phyloP scores from a whole-genome alignment of 2,113 vertebrate genomes.

The Tetrao urogallus region DNA sequence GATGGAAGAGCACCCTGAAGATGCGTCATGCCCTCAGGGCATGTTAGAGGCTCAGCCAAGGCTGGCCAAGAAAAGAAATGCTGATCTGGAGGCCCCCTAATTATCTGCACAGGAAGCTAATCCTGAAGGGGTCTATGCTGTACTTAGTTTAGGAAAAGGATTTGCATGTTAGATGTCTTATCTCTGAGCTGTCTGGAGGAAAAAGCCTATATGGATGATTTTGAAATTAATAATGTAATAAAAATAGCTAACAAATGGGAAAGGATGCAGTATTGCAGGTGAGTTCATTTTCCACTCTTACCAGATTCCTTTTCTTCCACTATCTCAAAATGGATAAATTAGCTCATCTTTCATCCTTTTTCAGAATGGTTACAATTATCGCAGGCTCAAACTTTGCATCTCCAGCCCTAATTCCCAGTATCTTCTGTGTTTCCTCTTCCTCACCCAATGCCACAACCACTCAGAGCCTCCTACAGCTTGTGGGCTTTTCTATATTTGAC shows the following conservation, averaged over 20 bases:
- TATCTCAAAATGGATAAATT: background rate
- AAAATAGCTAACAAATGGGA: background rate
- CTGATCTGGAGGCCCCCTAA: background rate
- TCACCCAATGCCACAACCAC: background rate
- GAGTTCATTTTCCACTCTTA: background rate
- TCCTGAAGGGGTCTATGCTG: background rate
- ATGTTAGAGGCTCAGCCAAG: accelerated
- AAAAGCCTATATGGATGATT: background rate
- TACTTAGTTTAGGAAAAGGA: background rate
- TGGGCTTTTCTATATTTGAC: accelerated
- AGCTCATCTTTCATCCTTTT: background rate
- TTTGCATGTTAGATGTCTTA: background rate
- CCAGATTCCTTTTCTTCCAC: background rate
- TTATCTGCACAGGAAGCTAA: accelerated
- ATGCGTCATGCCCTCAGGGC: background rate
- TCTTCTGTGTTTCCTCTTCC: background rate
- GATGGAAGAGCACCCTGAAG: background rate
- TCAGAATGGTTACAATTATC: background rate
- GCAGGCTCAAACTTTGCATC: background rate
- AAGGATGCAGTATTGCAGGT: background rate
- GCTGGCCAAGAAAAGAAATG: background rate
- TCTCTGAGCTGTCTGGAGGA: background rate
- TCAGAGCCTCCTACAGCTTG: background rate
- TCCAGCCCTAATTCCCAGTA: background rate
- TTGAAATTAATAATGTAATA: background rate